Conservation (phyloP, 2,888 invertebrate genomes). For the Corythucha ciliata region DNA sequence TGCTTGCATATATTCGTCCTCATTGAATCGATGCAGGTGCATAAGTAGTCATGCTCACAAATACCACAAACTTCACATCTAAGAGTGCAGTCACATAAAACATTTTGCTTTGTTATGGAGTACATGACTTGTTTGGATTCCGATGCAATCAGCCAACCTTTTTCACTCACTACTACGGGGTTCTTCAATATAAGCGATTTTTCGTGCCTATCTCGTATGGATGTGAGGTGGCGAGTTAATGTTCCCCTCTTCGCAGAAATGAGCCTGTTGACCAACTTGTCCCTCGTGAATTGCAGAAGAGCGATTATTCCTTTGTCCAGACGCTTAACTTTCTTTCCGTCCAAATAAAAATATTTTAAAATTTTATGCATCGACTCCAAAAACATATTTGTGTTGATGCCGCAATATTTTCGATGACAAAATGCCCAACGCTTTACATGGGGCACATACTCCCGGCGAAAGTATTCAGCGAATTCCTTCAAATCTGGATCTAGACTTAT, state of each 20-base stretch:
- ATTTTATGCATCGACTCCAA: conserved; percentile 35
- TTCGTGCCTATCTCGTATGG: conserved; percentile 4
- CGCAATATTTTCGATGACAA: conserved; percentile 30
- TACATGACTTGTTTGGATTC: conserved; percentile 2
- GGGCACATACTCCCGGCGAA: conserved; percentile 4
- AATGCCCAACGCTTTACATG: conserved; percentile 4
- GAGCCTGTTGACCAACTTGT: conserved; percentile 30
- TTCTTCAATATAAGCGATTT: background rate
- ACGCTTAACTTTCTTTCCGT: conserved; percentile 31
- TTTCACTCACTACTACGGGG: background rate
- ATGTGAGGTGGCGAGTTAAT: conserved; percentile 6
- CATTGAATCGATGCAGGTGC: conserved; percentile 17
- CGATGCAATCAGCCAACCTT: conserved; percentile 14
- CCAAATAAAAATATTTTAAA: conserved; percentile 33
- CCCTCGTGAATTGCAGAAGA: conserved; percentile 22
- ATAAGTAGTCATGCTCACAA: conserved; percentile 11
- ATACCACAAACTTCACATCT: conserved; percentile 1
- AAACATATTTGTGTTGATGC: conserved; percentile 36
- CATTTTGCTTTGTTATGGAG: background rate
- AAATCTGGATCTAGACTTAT: background rate
- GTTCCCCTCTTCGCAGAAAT: conserved; percentile 21
- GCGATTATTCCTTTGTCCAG: conserved; percentile 31
- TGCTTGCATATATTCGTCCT: conserved; percentile 15
- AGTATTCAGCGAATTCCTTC: conserved; percentile 6
- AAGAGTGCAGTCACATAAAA: conserved; percentile 8